Conservation (phyloP, 2,888 invertebrate genomes). For the Tiphia femorata region DNA sequence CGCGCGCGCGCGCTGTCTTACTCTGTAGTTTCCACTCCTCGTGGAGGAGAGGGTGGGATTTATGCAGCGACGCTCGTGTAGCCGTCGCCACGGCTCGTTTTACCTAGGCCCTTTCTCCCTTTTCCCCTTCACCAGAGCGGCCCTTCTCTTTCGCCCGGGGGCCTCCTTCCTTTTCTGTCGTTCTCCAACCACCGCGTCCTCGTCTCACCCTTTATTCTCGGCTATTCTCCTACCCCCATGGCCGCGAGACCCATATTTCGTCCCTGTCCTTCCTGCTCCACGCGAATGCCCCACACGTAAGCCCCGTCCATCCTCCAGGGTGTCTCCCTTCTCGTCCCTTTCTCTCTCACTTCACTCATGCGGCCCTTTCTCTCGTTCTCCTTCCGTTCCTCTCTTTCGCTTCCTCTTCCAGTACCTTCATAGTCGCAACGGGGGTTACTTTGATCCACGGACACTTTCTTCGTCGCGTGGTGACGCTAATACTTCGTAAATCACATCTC, state of each 20-base stretch:
- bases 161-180: too few species aligned
- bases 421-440: too few species aligned
- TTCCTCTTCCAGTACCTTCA: too few species aligned
- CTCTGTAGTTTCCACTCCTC: slow-evolving; percentile 37
- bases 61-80: slow-evolving; percentile 49
- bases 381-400: too few species aligned
- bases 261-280: slow-evolving; percentile 49
- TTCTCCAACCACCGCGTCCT: not conserved
- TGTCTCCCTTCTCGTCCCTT: too few species aligned
- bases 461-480: too few species aligned
- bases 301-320: slow-evolving; percentile 25
- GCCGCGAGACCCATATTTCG: slow-evolving; percentile 63
- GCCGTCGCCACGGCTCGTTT: slow-evolving; percentile 24
- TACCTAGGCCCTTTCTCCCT: slow-evolving; percentile 17
- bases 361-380: too few species aligned
- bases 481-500: too few species aligned
- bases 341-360: too few species aligned
- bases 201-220: not conserved
- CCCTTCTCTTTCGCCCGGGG: not conserved
- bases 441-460: too few species aligned
- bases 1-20: slow-evolving; percentile 41
- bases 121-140: slow-evolving; percentile 10
- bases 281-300: too few species aligned
- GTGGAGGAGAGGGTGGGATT: slow-evolving; percentile 45
- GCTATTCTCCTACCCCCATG: slow-evolving; percentile 34